Percentiles rank a stretch among this genome's conserved stretches.
Evolutionary conservation across 2,797 vertebrate genomes (phyloP).

Genomic region (Darevskia mixta): DNA sequence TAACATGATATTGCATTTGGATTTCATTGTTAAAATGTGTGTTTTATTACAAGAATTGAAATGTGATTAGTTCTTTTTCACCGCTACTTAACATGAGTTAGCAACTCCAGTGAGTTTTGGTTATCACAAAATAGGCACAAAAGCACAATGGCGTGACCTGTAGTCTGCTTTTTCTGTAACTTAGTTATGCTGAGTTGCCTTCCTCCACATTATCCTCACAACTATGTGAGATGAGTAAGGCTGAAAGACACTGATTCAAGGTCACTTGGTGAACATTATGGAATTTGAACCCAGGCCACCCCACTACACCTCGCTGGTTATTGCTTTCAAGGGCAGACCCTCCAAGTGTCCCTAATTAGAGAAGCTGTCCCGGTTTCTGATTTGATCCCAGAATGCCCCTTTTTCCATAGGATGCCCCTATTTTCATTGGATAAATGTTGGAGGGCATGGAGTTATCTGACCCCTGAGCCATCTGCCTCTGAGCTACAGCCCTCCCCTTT

Average conservation of each 20-base stretch:
- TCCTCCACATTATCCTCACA: background rate
- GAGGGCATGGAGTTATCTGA: no score
- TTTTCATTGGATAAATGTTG: no score
- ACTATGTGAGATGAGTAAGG: background rate
- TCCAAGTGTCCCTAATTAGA: no score
- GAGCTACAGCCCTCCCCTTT: no score
- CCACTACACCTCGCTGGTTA: no score
- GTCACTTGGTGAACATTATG: background rate
- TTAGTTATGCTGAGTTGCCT: no score
- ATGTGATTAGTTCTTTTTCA: background rate
- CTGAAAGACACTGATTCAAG: background rate
- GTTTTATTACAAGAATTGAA: background rate
- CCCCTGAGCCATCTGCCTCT: no score
- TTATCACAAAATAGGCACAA: background rate
- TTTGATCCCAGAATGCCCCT: no score
- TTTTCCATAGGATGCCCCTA: no score
- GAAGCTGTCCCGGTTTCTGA: no score
- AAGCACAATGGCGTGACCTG: background rate
- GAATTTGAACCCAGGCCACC: background rate
- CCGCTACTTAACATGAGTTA: background rate
- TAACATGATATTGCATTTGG: background rate
- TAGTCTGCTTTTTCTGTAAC: background rate
- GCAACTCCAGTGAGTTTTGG: conserved; percentile 11
- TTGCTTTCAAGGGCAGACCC: background rate
- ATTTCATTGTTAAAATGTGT: background rate